Evolutionary conservation across 2,888 invertebrate species (phyloP).

Genomic region (Campoplex capitator): DNA sequence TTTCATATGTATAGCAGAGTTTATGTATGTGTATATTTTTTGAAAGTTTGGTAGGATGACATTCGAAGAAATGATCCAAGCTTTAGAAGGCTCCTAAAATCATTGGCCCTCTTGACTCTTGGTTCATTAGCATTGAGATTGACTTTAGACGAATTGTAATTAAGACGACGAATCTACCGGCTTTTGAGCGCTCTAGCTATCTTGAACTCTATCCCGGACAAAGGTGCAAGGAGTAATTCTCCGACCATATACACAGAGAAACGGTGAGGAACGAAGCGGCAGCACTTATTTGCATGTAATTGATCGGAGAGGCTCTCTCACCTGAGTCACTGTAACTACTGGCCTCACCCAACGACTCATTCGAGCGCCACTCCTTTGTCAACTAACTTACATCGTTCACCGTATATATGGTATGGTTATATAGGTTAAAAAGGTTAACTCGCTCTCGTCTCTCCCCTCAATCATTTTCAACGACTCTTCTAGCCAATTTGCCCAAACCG

Average conservation of each 20-base stretch:
- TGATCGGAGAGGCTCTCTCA: conserved; percentile 69
- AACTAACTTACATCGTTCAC: conserved; percentile 54
- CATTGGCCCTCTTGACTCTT: conserved; percentile 68
- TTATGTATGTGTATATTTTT: conserved; percentile 16
- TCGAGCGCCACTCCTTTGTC: conserved; percentile 68
- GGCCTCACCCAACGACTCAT: conserved; percentile 48
- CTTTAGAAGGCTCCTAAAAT: conserved; percentile 19
- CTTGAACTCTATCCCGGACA: conserved; percentile 59
- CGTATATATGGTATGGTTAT: conserved; percentile 1
- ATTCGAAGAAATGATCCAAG: conserved; percentile 25
- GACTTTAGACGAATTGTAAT: conserved; percentile 84
- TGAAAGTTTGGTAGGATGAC: not conserved
- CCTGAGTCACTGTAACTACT: conserved; percentile 73
- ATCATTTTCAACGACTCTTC: conserved; percentile 42
- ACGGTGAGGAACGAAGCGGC: conserved; percentile 57
- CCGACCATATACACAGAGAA: conserved; percentile 57
- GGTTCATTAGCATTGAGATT: conserved; percentile 84
- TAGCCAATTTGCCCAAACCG: conserved; percentile 63
- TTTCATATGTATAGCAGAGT: not conserved
- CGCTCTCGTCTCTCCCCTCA: conserved; percentile 24
- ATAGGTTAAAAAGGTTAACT: conserved; percentile 32
- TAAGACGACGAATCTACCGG: conserved; percentile 82
- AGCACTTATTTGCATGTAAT: conserved; percentile 83
- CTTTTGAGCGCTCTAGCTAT: conserved; percentile 73
- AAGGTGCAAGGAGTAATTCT: conserved; percentile 54